Base-by-base conservation (phyloP, 2,113 vertebrate genomes). In the Dasyprocta punctata region DNA sequence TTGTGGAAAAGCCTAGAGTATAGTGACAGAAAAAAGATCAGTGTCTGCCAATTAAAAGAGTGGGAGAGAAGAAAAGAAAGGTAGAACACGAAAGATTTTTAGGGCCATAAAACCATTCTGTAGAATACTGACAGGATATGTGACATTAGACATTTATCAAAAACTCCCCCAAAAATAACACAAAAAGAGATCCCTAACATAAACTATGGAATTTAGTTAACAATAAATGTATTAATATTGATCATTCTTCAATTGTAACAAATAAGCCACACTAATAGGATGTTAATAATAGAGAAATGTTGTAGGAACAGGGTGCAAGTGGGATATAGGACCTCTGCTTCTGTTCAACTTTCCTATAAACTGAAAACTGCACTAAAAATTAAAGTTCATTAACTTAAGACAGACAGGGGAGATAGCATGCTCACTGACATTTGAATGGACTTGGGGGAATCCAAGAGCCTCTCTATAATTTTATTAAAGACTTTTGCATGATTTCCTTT, bases 111-210 rank as follows among this genome's bases (percentile, higher is more conserved):
- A 86, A 52, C 30, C 54, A 73, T 63, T 63, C 54, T 88, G 22
- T 75, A 56, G 28, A 47, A 92, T 47, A 65, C 4, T 52, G 8
- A 80, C 52, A 30, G 26, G 47, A 80, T 5, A 80, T 8, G 20
- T 36, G 30, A 36, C 47, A 80, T 52, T 52, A 36, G 20, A 52
- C 77, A 80, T 19, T 52, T 78, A 78, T 82, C 65, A 82, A 92
- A 92, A 92, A n/a, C n/a, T n/a, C n/a, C n/a, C 56, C 28, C 36
- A 95, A 52, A 44, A 88, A 58, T 52, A 95, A 80, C 9, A 88
- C 56, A 88, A 61, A 92, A 78, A 75, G 3, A 78, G 26, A 87
- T 41, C 54, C 52, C 81, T 86, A 95, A 90, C 33, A 22, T 61
- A 52, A 92, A 82, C n/a, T 65, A 75, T 38, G 5, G 11, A 82